phyloP scores from a whole-genome alignment of 35 echinoderm and acorn worm species.

The Nesometra sesokonis region DNA sequence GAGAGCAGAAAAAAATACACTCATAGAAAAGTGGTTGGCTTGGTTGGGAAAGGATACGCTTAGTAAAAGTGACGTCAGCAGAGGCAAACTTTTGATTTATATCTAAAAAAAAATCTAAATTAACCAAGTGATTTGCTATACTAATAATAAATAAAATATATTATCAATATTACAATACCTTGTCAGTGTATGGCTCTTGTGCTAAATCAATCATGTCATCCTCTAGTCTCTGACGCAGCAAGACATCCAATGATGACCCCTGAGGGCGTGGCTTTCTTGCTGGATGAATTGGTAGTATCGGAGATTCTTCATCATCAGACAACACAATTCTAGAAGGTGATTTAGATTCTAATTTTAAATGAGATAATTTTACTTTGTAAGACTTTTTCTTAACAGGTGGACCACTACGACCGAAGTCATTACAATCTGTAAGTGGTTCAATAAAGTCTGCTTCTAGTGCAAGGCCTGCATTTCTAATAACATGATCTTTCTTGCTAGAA shows the following conservation, averaged over 20 bases:
- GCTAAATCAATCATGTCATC: constrained; percentile 72
- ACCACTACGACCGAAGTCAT: neutral
- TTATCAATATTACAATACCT: constrained; percentile 32
- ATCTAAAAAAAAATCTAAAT: neutral
- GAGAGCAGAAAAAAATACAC: no score
- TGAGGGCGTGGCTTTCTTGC: constrained; percentile 21
- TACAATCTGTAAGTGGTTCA: neutral
- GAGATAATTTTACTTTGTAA: neutral
- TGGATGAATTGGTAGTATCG: constrained; percentile 31
- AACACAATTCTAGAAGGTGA: neutral
- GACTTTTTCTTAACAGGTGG: neutral
- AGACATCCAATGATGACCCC: constrained; percentile 32
- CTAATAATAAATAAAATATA: neutral
- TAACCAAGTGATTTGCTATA: neutral
- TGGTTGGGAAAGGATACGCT: no score
- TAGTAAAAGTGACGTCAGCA: neutral
- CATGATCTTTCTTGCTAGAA: neutral
- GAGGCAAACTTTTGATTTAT: no score
- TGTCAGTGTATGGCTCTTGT: constrained; percentile 87
- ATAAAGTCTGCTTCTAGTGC: neutral
- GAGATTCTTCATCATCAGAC: constrained; percentile 6
- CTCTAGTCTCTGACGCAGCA: constrained; percentile 31
- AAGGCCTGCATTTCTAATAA: neutral
- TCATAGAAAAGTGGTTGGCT: no score
- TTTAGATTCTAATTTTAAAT: neutral